phyloP scores from a whole-genome alignment of 2,797 vertebrate genomes.

The Scomberomorus guttatus region DNA sequence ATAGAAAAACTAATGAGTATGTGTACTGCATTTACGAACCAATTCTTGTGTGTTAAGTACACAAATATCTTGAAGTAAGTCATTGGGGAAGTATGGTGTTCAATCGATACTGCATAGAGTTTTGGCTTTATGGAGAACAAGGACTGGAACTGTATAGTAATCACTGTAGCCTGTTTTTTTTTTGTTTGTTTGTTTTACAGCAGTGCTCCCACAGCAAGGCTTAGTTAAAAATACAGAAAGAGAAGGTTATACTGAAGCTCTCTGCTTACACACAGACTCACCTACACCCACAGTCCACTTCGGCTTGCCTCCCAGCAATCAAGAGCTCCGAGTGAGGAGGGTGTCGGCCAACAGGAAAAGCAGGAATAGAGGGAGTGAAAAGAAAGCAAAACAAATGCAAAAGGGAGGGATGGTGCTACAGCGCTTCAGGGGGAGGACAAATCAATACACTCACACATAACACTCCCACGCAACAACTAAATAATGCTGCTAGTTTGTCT shows the following conservation, averaged over 20 bases:
- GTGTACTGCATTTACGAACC: conserved; percentile 8
- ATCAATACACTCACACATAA: conserved; percentile 70
- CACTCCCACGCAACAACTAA: conserved; percentile 74
- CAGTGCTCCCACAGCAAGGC: conserved; percentile 24
- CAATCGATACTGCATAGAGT: conserved; percentile 57
- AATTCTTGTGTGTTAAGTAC: neutral
- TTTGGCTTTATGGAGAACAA: conserved; percentile 51
- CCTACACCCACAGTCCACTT: conserved; percentile 47
- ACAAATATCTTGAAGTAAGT: conserved; percentile 40
- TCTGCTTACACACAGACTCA: conserved; percentile 16
- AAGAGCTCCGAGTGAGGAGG: conserved; percentile 50
- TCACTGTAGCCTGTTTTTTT: conserved; percentile 56
- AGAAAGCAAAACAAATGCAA: conserved; percentile 57
- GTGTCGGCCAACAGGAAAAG: conserved; percentile 64
- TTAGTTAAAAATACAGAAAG: conserved; percentile 59
- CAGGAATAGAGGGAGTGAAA: conserved; percentile 41
- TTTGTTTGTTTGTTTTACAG: conserved; percentile 46
- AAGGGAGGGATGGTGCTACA: conserved; percentile 51
- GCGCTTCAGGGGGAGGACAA: conserved; percentile 66
- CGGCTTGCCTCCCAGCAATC: conserved; percentile 57
- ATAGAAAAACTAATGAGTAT: conserved; percentile 14
- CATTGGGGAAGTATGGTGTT: neutral
- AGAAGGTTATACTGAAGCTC: conserved; percentile 49
- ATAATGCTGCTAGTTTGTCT: conserved; percentile 63
- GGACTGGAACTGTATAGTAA: conserved; percentile 49